Evolutionary conservation across 2,888 invertebrate species (phyloP).

Genomic region (Philhelius pedissequus): DNA sequence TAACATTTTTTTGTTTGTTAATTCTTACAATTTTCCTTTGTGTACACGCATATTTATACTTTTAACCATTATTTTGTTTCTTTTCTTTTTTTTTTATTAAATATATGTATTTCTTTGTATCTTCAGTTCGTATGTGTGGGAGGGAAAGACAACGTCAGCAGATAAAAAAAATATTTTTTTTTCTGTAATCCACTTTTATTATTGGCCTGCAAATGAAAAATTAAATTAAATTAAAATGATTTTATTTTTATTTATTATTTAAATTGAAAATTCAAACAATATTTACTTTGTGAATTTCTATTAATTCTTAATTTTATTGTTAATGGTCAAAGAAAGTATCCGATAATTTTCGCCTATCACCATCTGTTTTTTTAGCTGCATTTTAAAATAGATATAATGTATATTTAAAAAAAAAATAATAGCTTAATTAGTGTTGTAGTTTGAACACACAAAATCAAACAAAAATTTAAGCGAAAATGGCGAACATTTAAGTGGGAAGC

Average conservation of each 20-base stretch:
- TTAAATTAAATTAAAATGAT: background rate
- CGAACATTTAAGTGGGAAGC: background rate
- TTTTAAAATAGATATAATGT: slow-evolving; percentile 52
- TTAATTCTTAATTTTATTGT: slow-evolving; percentile 58
- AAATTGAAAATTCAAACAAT: background rate
- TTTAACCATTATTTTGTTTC: slow-evolving; percentile 32
- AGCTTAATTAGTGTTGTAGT: background rate
- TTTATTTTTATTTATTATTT: background rate
- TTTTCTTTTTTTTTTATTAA: slow-evolving; percentile 37
- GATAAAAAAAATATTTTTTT: slow-evolving; percentile 72
- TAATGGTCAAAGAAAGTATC: slow-evolving; percentile 66
- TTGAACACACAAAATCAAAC: background rate
- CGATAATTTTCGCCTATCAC: slow-evolving; percentile 61
- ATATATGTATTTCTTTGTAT: slow-evolving; percentile 74
- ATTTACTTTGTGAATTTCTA: slow-evolving; percentile 62
- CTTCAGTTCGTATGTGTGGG: slow-evolving; percentile 68
- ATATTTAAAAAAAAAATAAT: background rate
- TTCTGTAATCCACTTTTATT: slow-evolving; percentile 73
- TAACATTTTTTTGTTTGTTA: slow-evolving; percentile 12
- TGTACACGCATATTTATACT: slow-evolving; percentile 40
- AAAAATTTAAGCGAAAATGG: background rate
- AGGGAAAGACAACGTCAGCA: slow-evolving; percentile 75
- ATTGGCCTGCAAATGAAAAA: slow-evolving; percentile 74
- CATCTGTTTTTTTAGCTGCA: slow-evolving; percentile 61
- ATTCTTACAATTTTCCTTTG: slow-evolving; percentile 46